These are phyloP conservation scores for Ondatra zibethicus DNA, from an alignment of 2,113 vertebrate species.

Conservation along the genomic window DNA sequence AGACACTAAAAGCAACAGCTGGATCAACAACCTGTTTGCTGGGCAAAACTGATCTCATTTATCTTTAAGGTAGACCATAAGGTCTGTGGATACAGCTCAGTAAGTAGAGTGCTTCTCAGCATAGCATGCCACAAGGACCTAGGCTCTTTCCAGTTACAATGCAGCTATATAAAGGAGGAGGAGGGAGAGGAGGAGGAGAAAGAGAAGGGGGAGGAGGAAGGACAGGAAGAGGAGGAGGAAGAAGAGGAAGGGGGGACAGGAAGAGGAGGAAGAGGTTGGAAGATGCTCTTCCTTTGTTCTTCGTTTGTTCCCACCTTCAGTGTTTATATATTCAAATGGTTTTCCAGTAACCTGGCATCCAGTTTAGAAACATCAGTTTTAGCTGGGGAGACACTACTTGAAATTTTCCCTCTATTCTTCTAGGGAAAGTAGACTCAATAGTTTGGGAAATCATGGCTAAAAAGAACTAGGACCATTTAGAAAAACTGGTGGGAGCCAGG, in stretches of 20 bases:
- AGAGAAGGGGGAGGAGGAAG: neutral
- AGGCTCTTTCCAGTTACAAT: neutral
- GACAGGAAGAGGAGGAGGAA: neutral
- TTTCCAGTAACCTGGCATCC: neutral
- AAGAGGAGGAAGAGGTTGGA: neutral
- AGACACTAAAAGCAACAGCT: neutral
- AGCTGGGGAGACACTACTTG: neutral
- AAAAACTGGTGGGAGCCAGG: neutral
- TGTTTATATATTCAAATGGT: neutral
- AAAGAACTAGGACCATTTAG: neutral
- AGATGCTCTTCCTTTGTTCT: neutral
- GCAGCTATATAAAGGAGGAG: neutral
- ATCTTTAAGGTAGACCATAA: neutral
- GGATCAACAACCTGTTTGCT: neutral
- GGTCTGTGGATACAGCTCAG: neutral
- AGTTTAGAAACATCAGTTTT: neutral
- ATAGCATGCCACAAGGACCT: neutral
- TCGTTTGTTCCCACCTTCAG: neutral
- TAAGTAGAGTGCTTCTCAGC: neutral
- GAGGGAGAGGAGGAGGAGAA: neutral
- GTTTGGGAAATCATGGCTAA: neutral
- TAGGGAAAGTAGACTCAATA: neutral
- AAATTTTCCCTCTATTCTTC: neutral
- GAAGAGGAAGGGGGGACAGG: no score
- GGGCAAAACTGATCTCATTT: neutral